Evolutionary conservation across 2,797 vertebrate species (phyloP).

Genomic region (Ambastaia sidthimunki): DNA sequence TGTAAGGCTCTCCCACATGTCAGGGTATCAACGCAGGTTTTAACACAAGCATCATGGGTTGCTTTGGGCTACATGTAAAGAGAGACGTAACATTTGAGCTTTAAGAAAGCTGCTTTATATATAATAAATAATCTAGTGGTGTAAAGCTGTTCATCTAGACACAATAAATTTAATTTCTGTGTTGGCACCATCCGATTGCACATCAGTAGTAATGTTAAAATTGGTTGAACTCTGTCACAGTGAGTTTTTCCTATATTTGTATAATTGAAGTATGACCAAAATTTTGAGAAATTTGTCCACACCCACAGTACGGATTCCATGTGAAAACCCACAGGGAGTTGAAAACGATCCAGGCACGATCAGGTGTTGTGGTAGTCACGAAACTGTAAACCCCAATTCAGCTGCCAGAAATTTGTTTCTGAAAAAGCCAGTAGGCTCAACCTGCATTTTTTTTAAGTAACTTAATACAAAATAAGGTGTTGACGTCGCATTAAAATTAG

Average conservation of each 20-base stretch:
- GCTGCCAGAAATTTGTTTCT: slow-evolving; percentile 17
- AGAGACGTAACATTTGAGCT: neutral
- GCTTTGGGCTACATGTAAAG: neutral
- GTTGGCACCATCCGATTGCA: neutral
- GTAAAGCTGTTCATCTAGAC: neutral
- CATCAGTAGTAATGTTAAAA: neutral
- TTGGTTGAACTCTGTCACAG: neutral
- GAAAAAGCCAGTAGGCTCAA: slow-evolving; percentile 29
- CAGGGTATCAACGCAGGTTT: neutral
- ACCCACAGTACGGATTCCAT: neutral
- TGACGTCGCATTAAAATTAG: slow-evolving; percentile 24
- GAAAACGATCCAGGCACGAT: neutral
- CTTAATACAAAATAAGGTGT: slow-evolving; percentile 17
- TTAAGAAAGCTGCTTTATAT: neutral
- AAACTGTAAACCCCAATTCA: slow-evolving; percentile 21
- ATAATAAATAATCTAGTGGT: too few relatives aligned
- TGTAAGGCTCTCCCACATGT: neutral
- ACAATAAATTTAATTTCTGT: neutral
- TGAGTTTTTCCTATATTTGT: too few relatives aligned
- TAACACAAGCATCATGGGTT: too few relatives aligned
- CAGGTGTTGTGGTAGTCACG: neutral
- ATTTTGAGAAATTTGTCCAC: neutral
- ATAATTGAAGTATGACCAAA: neutral
- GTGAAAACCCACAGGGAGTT: neutral
- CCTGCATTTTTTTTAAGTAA: slow-evolving; percentile 30